These are phyloP conservation scores for Acromyrmex charruanus DNA, from an alignment of 1,140 invertebrate genomes.

Conservation along the genomic window DNA sequence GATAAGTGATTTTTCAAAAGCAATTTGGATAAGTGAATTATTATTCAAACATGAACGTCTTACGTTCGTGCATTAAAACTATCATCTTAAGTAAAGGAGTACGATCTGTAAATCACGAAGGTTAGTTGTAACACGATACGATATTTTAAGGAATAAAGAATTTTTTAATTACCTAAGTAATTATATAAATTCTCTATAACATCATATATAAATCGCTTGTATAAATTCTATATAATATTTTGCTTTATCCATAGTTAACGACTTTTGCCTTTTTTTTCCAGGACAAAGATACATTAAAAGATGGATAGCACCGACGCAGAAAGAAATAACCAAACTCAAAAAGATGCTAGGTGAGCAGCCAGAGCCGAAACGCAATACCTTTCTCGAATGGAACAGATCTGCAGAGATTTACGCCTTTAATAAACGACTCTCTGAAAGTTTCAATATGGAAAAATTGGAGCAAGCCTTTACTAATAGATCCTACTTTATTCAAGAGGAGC, in stretches of 20 bases:
- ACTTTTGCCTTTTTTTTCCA: conserved; percentile 45
- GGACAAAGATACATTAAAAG: conserved; percentile 84
- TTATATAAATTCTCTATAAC: not conserved
- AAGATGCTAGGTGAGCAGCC: conserved; percentile 79
- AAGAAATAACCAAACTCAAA: conserved; percentile 84
- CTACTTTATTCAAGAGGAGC: conserved; percentile 91
- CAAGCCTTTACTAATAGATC: conserved; percentile 93
- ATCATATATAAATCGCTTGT: not conserved
- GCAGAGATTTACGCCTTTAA: conserved; percentile 96
- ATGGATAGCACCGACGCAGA: conserved; percentile 87
- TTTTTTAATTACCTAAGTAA: no score
- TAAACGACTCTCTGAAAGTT: conserved; percentile 94
- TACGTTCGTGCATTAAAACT: conserved; percentile 59
- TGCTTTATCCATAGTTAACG: no score
- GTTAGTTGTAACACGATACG: conserved; percentile 48
- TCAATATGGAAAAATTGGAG: conserved; percentile 90
- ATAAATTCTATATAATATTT: not conserved
- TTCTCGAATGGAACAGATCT: conserved; percentile 95
- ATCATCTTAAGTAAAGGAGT: conserved; percentile 5
- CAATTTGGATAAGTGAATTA: not conserved
- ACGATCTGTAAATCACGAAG: conserved; percentile 48
- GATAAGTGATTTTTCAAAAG: not conserved
- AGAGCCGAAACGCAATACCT: conserved; percentile 87
- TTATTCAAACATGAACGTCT: conserved; percentile 62
- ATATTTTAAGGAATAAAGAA: not conserved